phyloP scores from a whole-genome alignment of 2,888 invertebrate genomes.

The Seira sanloemensis region DNA sequence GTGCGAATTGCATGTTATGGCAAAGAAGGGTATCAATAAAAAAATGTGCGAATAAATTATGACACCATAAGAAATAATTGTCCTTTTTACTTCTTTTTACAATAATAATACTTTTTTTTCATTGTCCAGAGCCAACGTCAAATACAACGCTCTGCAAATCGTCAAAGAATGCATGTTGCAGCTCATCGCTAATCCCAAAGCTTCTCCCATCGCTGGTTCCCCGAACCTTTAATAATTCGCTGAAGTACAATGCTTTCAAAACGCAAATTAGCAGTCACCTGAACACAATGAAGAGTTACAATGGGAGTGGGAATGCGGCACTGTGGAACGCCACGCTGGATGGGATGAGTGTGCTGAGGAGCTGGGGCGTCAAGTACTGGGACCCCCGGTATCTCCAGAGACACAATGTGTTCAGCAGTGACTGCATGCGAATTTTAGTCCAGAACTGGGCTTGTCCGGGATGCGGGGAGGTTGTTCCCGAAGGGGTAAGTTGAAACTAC shows the following conservation, averaged over 20 bases:
- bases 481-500: slow-evolving; percentile 7
- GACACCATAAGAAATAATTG: no score
- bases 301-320: background rate
- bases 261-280: slow-evolving; percentile 1
- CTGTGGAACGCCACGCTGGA: slow-evolving; percentile 42
- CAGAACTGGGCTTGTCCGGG: slow-evolving; percentile 1
- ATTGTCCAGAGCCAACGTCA: background rate
- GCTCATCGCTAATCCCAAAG: slow-evolving; percentile 8
- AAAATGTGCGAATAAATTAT: no score
- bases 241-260: slow-evolving; percentile 9
- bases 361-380: slow-evolving; percentile 46
- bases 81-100: background rate
- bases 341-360: slow-evolving; percentile 30
- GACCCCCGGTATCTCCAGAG: slow-evolving; percentile 18
- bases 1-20: no score
- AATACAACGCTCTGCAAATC: slow-evolving; percentile 1
- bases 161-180: slow-evolving; percentile 12
- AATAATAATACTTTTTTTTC: background rate
- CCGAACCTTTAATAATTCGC: slow-evolving; percentile 1
- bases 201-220: background rate
- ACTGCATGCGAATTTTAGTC: slow-evolving; percentile 22
- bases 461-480: slow-evolving; percentile 8
- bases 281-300: background rate
- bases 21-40: no score
- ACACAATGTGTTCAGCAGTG: slow-evolving; percentile 27